phyloP scores from a whole-genome alignment of 2,888 invertebrate species.

The Papilio gigon region DNA sequence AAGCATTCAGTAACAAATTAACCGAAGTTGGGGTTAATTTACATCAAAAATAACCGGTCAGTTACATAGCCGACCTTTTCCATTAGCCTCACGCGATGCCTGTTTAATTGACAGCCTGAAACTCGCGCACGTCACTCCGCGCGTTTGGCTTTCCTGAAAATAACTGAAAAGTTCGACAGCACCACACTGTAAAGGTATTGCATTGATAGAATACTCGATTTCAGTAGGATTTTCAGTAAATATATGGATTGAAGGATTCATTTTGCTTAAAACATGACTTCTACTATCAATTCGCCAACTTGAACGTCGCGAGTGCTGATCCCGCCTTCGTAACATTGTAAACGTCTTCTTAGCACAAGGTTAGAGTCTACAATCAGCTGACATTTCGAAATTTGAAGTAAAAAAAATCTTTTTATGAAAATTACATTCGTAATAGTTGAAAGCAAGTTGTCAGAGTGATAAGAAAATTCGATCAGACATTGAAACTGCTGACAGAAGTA shows the following conservation, averaged over 20 bases:
- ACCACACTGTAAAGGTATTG: neutral
- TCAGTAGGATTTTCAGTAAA: too few relatives aligned
- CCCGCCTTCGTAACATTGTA: too few relatives aligned
- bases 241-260: too few relatives aligned
- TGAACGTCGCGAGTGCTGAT: too few relatives aligned
- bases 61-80: conserved; percentile 19
- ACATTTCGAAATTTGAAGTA: too few relatives aligned
- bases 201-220: conserved; percentile 6
- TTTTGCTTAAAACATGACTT: too few relatives aligned
- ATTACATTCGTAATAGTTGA: too few relatives aligned
- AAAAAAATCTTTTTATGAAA: too few relatives aligned
- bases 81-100: conserved; percentile 24
- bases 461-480: neutral
- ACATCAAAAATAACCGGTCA: conserved; percentile 30
- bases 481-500: conserved; percentile 7
- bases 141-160: neutral
- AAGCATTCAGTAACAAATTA: conserved; percentile 8
- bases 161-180: conserved; percentile 12
- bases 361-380: too few relatives aligned
- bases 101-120: conserved; percentile 29
- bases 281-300: too few relatives aligned
- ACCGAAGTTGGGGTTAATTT: conserved; percentile 5
- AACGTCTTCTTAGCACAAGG: too few relatives aligned
- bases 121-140: conserved; percentile 2
- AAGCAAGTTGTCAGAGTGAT: neutral